Conservation (phyloP, 2,888 invertebrate genomes). For the Lamellibrachia columna region DNA sequence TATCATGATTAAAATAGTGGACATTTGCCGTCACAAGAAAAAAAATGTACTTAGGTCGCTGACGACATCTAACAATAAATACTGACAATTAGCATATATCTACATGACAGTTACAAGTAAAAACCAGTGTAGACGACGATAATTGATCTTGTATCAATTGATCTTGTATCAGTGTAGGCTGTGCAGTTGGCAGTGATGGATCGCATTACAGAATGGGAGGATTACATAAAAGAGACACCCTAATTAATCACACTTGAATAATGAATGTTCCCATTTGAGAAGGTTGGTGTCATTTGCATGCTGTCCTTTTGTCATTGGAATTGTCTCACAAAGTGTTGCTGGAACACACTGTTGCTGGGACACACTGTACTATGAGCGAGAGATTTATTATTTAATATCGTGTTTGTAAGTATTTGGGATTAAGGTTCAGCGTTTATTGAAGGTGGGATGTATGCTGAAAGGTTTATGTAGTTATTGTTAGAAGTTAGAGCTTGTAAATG, state of each 20-base stretch:
- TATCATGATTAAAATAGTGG: neutral
- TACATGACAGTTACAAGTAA: neutral
- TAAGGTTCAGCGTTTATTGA: neutral
- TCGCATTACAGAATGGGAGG: neutral
- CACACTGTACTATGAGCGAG: neutral
- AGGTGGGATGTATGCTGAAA: neutral
- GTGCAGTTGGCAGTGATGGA: neutral
- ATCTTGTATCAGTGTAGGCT: neutral
- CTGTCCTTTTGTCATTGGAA: neutral
- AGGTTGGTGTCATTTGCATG: neutral
- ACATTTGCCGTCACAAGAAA: too few species aligned
- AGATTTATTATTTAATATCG: constrained; percentile 3
- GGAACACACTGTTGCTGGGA: neutral
- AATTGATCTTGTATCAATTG: neutral
- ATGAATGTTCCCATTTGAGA: neutral
- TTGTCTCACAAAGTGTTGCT: neutral
- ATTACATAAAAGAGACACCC: neutral
- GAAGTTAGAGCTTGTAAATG: neutral
- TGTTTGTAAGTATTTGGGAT: neutral
- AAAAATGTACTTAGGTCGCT: too few species aligned
- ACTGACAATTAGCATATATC: neutral
- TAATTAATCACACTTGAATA: neutral
- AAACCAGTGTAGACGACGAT: neutral
- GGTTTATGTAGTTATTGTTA: neutral
- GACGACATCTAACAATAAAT: neutral